These are phyloP conservation scores for Apeira syringaria DNA, from an alignment of 2,888 invertebrate species.

Conservation along the genomic window DNA sequence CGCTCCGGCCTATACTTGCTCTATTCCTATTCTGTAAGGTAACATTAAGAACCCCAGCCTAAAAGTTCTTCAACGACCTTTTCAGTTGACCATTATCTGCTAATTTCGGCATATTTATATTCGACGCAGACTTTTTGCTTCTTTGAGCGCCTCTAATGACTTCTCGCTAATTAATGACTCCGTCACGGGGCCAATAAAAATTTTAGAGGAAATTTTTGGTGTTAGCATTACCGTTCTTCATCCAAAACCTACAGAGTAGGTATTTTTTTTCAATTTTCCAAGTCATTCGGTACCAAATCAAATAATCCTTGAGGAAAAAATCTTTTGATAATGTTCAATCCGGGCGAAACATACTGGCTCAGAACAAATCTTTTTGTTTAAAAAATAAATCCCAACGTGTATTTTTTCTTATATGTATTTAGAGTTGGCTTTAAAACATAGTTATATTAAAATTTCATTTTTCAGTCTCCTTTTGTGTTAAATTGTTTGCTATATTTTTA, in stretches of 20 bases:
- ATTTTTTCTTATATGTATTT: too few species aligned
- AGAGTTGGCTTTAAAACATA: too few species aligned
- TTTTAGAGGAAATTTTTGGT: constrained; percentile 51
- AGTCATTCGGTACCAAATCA: constrained; percentile 15
- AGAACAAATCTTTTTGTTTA: not conserved
- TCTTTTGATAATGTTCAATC: constrained; percentile 6
- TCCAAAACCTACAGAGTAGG: constrained; percentile 21
- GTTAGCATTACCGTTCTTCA: constrained; percentile 37
- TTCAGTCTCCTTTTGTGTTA: too few species aligned
- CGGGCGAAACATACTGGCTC: not conserved
- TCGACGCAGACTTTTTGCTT: constrained; percentile 55
- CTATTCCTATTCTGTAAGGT: constrained; percentile 4
- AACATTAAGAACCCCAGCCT: not conserved
- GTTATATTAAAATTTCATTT: too few species aligned
- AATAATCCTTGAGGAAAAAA: constrained; percentile 20
- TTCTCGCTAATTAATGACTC: constrained; percentile 71
- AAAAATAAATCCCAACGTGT: too few species aligned
- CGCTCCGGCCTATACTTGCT: constrained; percentile 9
- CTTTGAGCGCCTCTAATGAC: constrained; percentile 73
- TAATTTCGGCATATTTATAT: constrained; percentile 58
- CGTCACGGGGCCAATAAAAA: constrained; percentile 60
- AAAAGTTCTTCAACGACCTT: not conserved
- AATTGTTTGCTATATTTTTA: too few species aligned
- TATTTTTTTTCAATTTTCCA: constrained; percentile 21
- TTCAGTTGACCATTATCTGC: constrained; percentile 16